These are phyloP conservation scores for Lepidostoma basale DNA, from an alignment of 1,140 invertebrate genomes.

Conservation along the genomic window DNA sequence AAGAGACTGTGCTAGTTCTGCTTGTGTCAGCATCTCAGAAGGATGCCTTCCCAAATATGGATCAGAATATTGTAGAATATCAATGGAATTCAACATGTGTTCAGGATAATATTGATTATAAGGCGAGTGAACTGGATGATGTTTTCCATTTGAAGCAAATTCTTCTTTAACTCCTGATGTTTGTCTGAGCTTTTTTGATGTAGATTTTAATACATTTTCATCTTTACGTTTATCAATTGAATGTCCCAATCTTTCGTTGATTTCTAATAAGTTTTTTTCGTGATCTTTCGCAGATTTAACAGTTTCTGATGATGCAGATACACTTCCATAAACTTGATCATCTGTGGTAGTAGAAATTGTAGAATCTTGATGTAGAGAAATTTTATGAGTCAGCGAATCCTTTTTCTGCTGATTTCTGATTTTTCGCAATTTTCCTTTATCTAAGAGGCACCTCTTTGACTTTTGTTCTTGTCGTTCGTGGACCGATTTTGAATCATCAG, in stretches of 20 bases:
- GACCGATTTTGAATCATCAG: neutral
- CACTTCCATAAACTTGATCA: slow-evolving; percentile 44
- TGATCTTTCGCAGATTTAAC: neutral
- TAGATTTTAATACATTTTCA: neutral
- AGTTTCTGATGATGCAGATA: neutral
- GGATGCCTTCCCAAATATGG: slow-evolving; percentile 47
- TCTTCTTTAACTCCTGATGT: neutral
- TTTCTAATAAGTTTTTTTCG: slow-evolving; percentile 1
- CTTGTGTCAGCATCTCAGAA: slow-evolving; percentile 53
- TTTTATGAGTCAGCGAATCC: slow-evolving; percentile 31
- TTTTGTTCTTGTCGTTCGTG: too few species aligned
- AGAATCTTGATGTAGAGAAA: slow-evolving; percentile 55
- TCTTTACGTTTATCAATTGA: neutral
- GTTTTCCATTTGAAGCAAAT: neutral
- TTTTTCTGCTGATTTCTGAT: slow-evolving; percentile 54
- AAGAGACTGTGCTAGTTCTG: slow-evolving; percentile 58
- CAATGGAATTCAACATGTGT: slow-evolving; percentile 27
- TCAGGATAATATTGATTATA: slow-evolving; percentile 30
- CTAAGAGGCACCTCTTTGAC: slow-evolving; percentile 40
- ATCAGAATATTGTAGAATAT: slow-evolving; percentile 29
- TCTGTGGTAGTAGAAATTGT: slow-evolving; percentile 61
- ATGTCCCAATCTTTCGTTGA: slow-evolving; percentile 17
- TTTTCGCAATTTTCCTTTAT: slow-evolving; percentile 56
- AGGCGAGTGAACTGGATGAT: neutral
- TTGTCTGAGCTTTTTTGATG: neutral